Percentiles rank a stretch among this genome's conserved stretches.
Conservation (phyloP, 2,888 invertebrate species). For the Uloborus plumipes region DNA sequence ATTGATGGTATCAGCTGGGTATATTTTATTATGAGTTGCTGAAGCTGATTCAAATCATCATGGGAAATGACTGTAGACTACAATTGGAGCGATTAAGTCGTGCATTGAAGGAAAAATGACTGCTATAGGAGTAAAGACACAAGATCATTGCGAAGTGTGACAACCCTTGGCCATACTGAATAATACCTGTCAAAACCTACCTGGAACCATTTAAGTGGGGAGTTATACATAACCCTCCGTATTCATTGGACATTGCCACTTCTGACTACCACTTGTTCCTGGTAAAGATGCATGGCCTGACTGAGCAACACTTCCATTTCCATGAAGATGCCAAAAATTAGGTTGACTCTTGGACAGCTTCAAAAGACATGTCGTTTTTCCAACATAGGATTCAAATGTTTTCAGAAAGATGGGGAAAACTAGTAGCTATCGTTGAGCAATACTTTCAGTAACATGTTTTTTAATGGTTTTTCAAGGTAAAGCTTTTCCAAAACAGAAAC, state of each 20-base stretch:
- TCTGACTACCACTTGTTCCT: background rate
- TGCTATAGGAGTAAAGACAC: background rate
- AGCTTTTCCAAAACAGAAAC: too few species aligned
- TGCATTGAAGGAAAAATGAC: too few species aligned
- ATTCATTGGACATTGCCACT: background rate
- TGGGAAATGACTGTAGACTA: too few species aligned
- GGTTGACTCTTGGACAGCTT: background rate
- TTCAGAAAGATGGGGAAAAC: too few species aligned
- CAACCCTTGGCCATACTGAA: background rate
- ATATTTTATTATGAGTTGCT: too few species aligned
- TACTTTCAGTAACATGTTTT: too few species aligned
- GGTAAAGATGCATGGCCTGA: background rate
- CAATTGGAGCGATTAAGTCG: too few species aligned
- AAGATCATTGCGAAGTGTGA: background rate
- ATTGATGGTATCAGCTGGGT: too few species aligned
- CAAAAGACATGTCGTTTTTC: background rate
- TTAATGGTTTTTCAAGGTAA: too few species aligned
- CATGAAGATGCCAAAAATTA: conserved; percentile 1
- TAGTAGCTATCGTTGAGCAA: too few species aligned
- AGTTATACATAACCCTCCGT: background rate
- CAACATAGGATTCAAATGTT: too few species aligned
- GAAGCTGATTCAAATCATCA: too few species aligned
- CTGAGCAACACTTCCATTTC: background rate
- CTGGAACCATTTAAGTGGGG: conserved; percentile 1
- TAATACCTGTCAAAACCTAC: background rate